Evolutionary conservation across 2,113 vertebrate genomes (phyloP), one percentile per base, ranked within the genome.

Genomic region (Epinephelus moara): DNA sequence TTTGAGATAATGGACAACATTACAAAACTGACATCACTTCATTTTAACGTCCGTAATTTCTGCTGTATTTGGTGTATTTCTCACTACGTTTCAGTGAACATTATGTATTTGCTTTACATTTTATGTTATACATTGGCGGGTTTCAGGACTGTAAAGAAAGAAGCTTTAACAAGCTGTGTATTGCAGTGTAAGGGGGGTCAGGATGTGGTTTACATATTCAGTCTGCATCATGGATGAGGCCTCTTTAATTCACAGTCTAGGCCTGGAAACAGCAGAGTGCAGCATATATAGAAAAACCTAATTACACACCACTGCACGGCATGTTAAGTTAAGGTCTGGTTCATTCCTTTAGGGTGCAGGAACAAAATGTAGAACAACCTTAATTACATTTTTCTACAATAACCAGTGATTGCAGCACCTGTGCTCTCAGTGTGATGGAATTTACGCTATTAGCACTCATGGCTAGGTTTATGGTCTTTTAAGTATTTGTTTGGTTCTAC

Each of bases 361-460:
- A 55, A 45, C 56, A 61, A 76, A 70, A 74, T 81, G 74, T 70
- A 60, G 0, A 83, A 70, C 77, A 70, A 30, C 42, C 73, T 64
- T 85, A 81, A 81, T 84, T 60, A 73, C 77, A 56, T 80, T 77
- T 69, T 52, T 60, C 21, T 49, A 66, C 78, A 76, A 59, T 18
- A 63, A 77, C 7, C 56, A 66, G 25, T 49, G 79, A 80, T 73
- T 70, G 71, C 42, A 79, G 2, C 75, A 81, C 69, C 84, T 86
- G 70, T 30, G 45, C 45, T 59, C 27, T 80, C 27, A 64, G 4
- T 55, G 25, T 49, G 52, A 47, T 77, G 40, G 68, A 25, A 64
- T 61, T 12, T 55, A 78, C 21, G 18, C 56, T 42, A 40, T 62
- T 21, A 72, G 23, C 45, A 9, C 30, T 49, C 21, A 53, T 17